These are phyloP conservation scores for Coregonus suidteri DNA, from an alignment of 2,797 vertebrate genomes.

Conservation along the genomic window DNA sequence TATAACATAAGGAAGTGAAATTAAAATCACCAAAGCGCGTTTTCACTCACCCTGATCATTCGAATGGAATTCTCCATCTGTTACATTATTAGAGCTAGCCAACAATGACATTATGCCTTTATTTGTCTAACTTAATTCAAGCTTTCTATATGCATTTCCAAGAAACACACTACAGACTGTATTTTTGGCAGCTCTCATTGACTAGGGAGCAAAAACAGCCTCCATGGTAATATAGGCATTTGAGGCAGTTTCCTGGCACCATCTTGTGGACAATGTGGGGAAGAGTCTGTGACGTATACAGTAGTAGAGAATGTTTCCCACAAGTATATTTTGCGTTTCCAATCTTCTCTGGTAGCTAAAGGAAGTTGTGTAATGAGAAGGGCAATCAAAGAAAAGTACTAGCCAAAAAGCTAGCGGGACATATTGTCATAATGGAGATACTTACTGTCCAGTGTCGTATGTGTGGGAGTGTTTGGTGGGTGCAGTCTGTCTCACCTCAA, in stretches of 20 bases:
- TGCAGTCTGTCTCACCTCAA: constrained; percentile 85
- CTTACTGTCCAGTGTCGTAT: neutral
- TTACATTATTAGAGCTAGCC: neutral
- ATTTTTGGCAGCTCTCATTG: constrained; percentile 3
- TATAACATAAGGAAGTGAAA: too few relatives aligned
- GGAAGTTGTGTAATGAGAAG: neutral
- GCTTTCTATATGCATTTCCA: constrained; percentile 13
- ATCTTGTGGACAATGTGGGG: constrained; percentile 56
- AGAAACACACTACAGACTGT: constrained; percentile 5
- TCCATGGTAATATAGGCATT: neutral
- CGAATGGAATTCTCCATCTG: constrained; percentile 7
- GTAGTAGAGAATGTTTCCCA: neutral
- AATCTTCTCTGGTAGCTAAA: neutral
- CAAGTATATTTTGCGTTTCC: neutral
- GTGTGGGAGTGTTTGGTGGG: neutral
- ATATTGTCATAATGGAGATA: neutral
- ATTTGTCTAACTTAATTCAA: constrained; percentile 15
- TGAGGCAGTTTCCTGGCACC: constrained; percentile 43
- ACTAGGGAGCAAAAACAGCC: neutral
- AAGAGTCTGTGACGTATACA: neutral
- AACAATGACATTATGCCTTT: neutral
- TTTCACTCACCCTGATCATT: neutral
- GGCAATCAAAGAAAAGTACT: neutral
- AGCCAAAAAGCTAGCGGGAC: neutral
- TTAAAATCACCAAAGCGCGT: too few relatives aligned